phyloP scores from a whole-genome alignment of 2,113 vertebrate species.

The Candoia aspera region DNA sequence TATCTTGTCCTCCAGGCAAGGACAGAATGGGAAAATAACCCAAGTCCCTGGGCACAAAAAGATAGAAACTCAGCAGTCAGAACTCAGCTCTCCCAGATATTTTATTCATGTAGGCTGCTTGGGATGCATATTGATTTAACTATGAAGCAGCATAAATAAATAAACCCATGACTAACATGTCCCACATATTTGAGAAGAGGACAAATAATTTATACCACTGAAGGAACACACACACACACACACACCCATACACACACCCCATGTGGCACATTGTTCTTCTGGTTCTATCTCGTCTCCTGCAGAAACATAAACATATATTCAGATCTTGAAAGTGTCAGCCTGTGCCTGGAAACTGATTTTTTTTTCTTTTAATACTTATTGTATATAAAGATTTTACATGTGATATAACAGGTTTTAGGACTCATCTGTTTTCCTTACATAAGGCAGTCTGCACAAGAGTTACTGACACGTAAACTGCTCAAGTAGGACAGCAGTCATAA shows the following conservation, averaged over 20 bases:
- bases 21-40: background rate
- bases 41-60: background rate
- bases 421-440: accelerated
- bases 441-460: accelerated
- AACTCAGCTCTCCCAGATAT: background rate
- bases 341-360: background rate
- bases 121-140: background rate
- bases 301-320: background rate
- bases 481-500: background rate
- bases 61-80: background rate
- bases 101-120: background rate
- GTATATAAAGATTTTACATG: background rate
- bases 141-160: background rate
- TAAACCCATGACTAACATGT: background rate
- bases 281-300: background rate
- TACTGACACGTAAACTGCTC: background rate
- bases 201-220: background rate
- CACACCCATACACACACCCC: background rate
- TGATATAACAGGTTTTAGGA: accelerated
- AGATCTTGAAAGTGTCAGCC: background rate
- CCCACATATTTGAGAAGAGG: background rate
- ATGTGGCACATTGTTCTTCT: background rate
- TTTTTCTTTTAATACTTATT: background rate
- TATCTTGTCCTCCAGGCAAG: background rate
- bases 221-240: background rate